phyloP scores from a whole-genome alignment of 2,797 vertebrate genomes.

The Rhinoraja longicauda region DNA sequence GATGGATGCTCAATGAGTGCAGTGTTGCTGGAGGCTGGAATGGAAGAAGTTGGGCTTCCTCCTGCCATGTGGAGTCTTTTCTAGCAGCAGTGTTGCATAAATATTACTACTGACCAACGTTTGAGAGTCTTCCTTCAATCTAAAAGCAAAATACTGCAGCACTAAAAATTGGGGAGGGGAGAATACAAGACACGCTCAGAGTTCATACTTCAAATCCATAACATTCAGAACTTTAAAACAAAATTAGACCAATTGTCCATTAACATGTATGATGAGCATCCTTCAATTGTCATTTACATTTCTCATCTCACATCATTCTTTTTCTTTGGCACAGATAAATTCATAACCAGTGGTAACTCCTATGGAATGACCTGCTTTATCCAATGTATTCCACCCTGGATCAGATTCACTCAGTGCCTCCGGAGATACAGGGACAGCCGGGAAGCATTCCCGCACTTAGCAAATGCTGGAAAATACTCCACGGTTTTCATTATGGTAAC shows the following conservation, averaged over 20 bases:
- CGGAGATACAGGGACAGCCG: constrained; percentile 41
- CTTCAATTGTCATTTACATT: background rate
- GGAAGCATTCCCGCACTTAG: constrained; percentile 37
- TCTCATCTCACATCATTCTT: background rate
- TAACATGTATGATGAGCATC: background rate
- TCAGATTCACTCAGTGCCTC: constrained; percentile 41
- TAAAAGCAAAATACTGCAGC: too few species aligned
- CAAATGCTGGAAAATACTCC: constrained; percentile 41
- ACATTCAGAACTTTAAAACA: too few species aligned
- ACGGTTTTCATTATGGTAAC: constrained; percentile 39
- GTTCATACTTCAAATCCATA: too few species aligned
- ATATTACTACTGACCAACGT: background rate
- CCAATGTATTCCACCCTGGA: constrained; percentile 41
- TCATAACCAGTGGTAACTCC: constrained; percentile 20
- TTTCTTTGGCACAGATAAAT: background rate
- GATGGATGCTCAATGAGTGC: background rate
- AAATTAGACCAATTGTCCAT: too few species aligned
- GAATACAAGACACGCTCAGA: too few species aligned
- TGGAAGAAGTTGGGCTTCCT: background rate
- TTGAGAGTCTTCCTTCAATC: background rate
- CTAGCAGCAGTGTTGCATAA: background rate
- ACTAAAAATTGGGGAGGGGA: too few species aligned
- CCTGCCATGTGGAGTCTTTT: background rate
- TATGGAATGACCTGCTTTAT: constrained; percentile 38
- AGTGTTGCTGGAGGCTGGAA: too few species aligned